phyloP scores from a whole-genome alignment of 2,113 vertebrate genomes.

The Pangasianodon hypophthalmus region DNA sequence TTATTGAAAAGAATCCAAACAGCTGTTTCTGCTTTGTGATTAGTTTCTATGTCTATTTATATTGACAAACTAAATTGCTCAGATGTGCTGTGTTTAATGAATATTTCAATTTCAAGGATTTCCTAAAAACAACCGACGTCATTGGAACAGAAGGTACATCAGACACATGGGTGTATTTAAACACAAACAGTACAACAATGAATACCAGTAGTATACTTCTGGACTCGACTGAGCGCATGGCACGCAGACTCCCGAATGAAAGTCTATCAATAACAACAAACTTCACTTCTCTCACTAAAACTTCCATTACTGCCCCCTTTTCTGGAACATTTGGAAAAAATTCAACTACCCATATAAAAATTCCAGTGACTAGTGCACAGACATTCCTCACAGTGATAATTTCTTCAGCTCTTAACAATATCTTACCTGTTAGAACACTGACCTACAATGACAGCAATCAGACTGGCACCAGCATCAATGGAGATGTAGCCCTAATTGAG shows the following conservation, averaged over 20 bases:
- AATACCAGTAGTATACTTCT: slow-evolving; percentile 70
- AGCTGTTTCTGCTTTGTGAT: background rate
- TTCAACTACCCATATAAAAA: slow-evolving; percentile 60
- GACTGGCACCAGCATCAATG: slow-evolving; percentile 58
- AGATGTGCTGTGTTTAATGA: background rate
- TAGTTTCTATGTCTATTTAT: background rate
- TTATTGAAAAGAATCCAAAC: background rate
- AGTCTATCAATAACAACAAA: slow-evolving; percentile 27
- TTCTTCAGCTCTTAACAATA: slow-evolving; percentile 67
- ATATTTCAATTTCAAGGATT: slow-evolving; percentile 60
- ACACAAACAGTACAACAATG: slow-evolving; percentile 49
- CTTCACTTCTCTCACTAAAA: slow-evolving; percentile 56
- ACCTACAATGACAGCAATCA: slow-evolving; percentile 21
- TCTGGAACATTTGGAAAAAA: slow-evolving; percentile 37
- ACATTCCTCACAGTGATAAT: slow-evolving; percentile 70
- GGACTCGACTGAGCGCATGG: slow-evolving; percentile 72
- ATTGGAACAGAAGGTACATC: slow-evolving; percentile 55
- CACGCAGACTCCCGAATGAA: slow-evolving; percentile 35
- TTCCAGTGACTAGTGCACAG: slow-evolving; percentile 54
- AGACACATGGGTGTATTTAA: slow-evolving; percentile 61
- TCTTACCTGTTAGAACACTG: slow-evolving; percentile 67
- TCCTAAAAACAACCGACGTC: slow-evolving; percentile 63
- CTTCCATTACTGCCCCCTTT: slow-evolving; percentile 41
- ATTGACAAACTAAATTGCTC: background rate
- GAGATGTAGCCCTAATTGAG: slow-evolving; percentile 72